Base-by-base conservation (phyloP, 2,113 vertebrate species). In the Passerina amoena region DNA sequence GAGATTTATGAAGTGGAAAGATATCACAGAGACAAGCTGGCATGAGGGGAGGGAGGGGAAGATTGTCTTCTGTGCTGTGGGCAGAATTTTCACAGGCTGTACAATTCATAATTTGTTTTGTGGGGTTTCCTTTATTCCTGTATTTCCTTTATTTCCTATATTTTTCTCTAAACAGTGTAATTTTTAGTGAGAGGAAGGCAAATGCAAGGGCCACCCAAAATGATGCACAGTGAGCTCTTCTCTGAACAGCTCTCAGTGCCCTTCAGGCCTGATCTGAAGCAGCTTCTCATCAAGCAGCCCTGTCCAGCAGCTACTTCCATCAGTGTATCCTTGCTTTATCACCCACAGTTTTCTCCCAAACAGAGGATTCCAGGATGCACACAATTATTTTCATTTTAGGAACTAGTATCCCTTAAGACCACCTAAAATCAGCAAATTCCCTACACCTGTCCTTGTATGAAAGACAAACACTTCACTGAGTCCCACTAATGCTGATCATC, bases 1-100 rank as follows among this genome's bases (percentile, higher is more conserved):
- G 42, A 87, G 82, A 90, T 80, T 91, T 96, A 89, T 91, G 95
- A 80, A 95, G 85, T 92, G 72, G 88, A 94, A 96, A 84, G 85
- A 91, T 94, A 82, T 92, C 82, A 72, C 77, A 88, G 76, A 90
- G 85, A 92, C 1, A 57, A 91, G 44, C 80, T 94, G 88, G 57
- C 57, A 71, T 59, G 88, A 93, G 56, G 37, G 79, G 47, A 78
- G 47, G 48, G 40, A 86, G 56, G 37, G 40, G 75, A 83, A 70
- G 27, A n/a, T 73, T 80, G 27, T 81, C 47, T 88, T 70, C 59
- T 94, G 66, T 57, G 40, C 12, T 12, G 50, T 71, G 60, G 88
- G 48, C 47, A 88, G 86, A 77, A 71, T 94, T 95, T 86, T 93
- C 86, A 69, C 60, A 69, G 81, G 60, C 50, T 86, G 6, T 83